Conservation (phyloP, 1,140 invertebrate species). For the Rhysida immarginata region DNA sequence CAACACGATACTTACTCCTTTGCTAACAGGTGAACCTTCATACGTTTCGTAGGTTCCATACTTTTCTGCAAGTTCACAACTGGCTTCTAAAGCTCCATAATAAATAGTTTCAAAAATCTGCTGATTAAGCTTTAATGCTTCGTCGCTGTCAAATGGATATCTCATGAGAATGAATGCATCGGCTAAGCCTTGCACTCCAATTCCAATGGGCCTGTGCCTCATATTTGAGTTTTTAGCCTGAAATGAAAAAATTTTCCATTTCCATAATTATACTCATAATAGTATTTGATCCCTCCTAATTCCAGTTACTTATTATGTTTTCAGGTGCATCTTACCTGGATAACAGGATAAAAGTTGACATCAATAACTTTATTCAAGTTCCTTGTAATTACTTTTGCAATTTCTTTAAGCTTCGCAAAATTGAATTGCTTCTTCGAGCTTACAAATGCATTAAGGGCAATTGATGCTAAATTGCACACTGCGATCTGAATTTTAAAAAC, state of each 20-base stretch:
- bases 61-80: slow-evolving; percentile 82
- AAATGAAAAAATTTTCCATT: slow-evolving; percentile 17
- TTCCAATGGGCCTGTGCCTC: slow-evolving; percentile 83
- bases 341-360: slow-evolving; percentile 88
- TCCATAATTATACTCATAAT: no score
- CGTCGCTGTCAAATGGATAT: slow-evolving; percentile 73
- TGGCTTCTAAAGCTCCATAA: slow-evolving; percentile 89
- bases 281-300: no score
- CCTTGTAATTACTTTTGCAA: slow-evolving; percentile 73
- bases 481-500: no score
- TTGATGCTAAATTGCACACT: slow-evolving; percentile 95
- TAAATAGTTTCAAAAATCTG: slow-evolving; percentile 99
- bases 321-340: slow-evolving; percentile 69
- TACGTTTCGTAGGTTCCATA: slow-evolving; percentile 83
- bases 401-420: slow-evolving; percentile 71
- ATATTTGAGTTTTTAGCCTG: slow-evolving; percentile 66
- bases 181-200: slow-evolving; percentile 92
- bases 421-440: slow-evolving; percentile 59
- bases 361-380: slow-evolving; percentile 98
- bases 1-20: slow-evolving; percentile 64
- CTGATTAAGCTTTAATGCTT: slow-evolving; percentile 75
- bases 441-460: slow-evolving; percentile 95
- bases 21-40: slow-evolving; percentile 74
- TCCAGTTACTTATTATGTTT: no score
- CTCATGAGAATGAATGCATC: slow-evolving; percentile 93